Evolutionary conservation across 2,797 vertebrate species (phyloP), one percentile per base, ranked within the genome.

Genomic region (Epinephelus awoara): DNA sequence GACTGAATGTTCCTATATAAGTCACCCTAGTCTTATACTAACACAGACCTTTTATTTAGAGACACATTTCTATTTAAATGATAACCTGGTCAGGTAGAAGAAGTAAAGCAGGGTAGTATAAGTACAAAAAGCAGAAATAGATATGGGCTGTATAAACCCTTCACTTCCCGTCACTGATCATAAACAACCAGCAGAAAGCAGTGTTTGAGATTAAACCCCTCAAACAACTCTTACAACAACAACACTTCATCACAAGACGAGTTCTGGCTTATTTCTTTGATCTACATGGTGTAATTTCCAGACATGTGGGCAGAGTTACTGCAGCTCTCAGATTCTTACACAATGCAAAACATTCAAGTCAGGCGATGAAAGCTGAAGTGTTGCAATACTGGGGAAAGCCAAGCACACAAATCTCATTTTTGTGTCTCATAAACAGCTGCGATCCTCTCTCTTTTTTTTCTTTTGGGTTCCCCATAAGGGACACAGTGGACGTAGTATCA

Each of bases 401-500:
- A 54, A 52, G 67, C 44, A 47, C 55, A 63, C 38, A 50, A 29
- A 52, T 42, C 19, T 29, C 2, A 9, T 15, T 49, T 59, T 21
- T 59, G 15, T 13, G 11, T 61, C 23, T 4, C 19, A 27, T 58
- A 67, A 6, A 75, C 61, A 61, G 34, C 69, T 23, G 25, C 34
- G 3, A 38, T 40, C 17, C 17, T 0, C 2, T 13, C 42, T 74
- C 3, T 19, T 58, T 2, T 55, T 1, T n/a, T 38, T 69, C n/a
- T 1, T n/a, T 38, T 69, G 38, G 17, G 13, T 54, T 38, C 15
- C 63, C 72, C 68, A 6, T 15, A 10, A 56, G 40, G 55, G 67
- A 29, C 56, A 1, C 63, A 59, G 51, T 54, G 25, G 84, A 78
- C 77, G 71, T 70, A 70, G 79, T 58, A 89, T 85, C 80, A 86